Evolutionary conservation across 2,797 vertebrate genomes (phyloP).

Genomic region (Manis pentadactyla): DNA sequence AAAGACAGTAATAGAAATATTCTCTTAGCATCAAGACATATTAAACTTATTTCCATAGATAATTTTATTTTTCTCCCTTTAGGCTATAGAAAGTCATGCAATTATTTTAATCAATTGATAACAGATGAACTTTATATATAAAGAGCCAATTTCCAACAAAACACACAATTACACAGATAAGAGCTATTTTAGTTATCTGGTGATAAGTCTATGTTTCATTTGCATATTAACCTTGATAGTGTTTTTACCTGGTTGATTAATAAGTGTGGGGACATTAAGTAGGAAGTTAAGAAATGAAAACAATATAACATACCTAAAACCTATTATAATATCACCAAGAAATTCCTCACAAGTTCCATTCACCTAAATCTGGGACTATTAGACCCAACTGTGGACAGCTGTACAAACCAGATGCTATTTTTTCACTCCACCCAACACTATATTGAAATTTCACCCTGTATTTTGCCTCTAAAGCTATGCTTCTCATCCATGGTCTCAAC

Average conservation of each 20-base stretch:
- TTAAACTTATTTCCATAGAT: neutral
- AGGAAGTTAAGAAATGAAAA: neutral
- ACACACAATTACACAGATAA: neutral
- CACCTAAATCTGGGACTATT: neutral
- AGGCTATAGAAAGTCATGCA: neutral
- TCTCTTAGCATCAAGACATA: neutral
- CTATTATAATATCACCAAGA: neutral
- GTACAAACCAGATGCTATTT: neutral
- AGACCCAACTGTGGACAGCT: neutral
- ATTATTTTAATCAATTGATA: conserved; percentile 37
- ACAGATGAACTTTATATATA: neutral
- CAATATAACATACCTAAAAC: neutral
- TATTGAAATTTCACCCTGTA: neutral
- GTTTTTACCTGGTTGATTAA: neutral
- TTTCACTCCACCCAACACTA: neutral
- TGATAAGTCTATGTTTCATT: neutral
- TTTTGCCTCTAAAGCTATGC: neutral
- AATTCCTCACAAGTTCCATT: neutral
- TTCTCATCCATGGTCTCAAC: neutral
- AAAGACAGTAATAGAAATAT: neutral
- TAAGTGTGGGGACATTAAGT: neutral
- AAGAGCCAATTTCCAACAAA: conserved; percentile 32
- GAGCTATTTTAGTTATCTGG: neutral
- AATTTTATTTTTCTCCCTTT: neutral
- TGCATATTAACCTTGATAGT: neutral